Evolutionary conservation across 2,888 invertebrate genomes (phyloP).

Genomic region (Coenonympha arcania): DNA sequence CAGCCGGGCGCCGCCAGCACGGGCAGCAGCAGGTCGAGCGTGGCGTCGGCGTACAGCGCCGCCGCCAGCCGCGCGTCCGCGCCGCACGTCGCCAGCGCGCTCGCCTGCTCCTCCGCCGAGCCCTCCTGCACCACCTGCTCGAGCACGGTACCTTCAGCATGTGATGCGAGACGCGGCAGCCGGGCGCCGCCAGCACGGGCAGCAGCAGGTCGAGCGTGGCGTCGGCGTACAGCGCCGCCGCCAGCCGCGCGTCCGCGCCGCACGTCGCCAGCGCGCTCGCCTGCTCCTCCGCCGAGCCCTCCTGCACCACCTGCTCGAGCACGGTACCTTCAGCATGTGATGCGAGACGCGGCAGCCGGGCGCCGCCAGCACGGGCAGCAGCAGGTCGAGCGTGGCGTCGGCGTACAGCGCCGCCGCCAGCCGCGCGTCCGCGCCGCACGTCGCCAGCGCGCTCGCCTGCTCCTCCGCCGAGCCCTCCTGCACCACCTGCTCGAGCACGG

Average conservation of each 20-base stretch:
- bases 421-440: conserved; percentile 75
- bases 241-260: conserved; percentile 74
- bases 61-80: conserved; percentile 76
- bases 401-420: conserved; percentile 76
- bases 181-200: conserved; percentile 75
- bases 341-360: no score
- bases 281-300: conserved; percentile 74
- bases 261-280: conserved; percentile 76
- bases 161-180: no score
- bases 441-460: conserved; percentile 77
- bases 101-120: conserved; percentile 75
- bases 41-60: conserved; percentile 73
- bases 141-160: no score
- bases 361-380: conserved; percentile 77
- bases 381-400: conserved; percentile 71
- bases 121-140: no score
- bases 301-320: no score
- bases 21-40: conserved; percentile 74
- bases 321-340: no score
- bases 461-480: conserved; percentile 72
- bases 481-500: no score
- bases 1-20: conserved; percentile 76
- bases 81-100: conserved; percentile 75
- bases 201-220: conserved; percentile 75
- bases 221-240: conserved; percentile 74